Evolutionary conservation across 2,888 invertebrate genomes (phyloP).

Genomic region (Dicyrtoma fusca): DNA sequence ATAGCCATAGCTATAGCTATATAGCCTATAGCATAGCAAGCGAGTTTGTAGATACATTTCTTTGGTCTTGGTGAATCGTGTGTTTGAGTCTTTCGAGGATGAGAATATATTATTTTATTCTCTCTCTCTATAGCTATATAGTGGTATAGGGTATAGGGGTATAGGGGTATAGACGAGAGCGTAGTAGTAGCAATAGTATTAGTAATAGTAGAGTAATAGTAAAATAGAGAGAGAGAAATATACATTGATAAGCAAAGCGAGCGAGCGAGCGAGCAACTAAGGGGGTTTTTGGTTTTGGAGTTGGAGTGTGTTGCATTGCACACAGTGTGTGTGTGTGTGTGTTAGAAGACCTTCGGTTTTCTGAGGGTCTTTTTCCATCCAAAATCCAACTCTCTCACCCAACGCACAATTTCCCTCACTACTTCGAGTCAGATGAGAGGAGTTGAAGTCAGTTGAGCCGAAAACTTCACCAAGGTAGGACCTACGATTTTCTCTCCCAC

Average conservation of each 20-base stretch:
- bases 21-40: too few relatives aligned
- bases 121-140: background rate
- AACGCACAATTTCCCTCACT: slow-evolving; percentile 8
- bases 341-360: too few relatives aligned
- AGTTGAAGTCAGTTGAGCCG: slow-evolving; percentile 15
- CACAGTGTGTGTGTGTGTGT: too few relatives aligned
- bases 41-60: background rate
- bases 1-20: too few relatives aligned
- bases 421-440: slow-evolving; percentile 3
- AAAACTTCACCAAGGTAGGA: slow-evolving; percentile 7
- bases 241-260: too few relatives aligned
- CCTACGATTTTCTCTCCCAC: slow-evolving; percentile 9
- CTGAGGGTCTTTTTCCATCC: too few relatives aligned
- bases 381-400: background rate
- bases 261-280: background rate
- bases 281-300: background rate
- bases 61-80: background rate
- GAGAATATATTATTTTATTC: background rate
- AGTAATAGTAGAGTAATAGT: too few relatives aligned
- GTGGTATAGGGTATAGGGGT: background rate
- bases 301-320: too few relatives aligned
- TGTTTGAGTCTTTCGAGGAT: background rate
- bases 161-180: background rate
- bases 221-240: too few relatives aligned
- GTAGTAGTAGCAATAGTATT: too few relatives aligned